phyloP scores from a whole-genome alignment of 2,797 vertebrate genomes.

The Chelon auratus region DNA sequence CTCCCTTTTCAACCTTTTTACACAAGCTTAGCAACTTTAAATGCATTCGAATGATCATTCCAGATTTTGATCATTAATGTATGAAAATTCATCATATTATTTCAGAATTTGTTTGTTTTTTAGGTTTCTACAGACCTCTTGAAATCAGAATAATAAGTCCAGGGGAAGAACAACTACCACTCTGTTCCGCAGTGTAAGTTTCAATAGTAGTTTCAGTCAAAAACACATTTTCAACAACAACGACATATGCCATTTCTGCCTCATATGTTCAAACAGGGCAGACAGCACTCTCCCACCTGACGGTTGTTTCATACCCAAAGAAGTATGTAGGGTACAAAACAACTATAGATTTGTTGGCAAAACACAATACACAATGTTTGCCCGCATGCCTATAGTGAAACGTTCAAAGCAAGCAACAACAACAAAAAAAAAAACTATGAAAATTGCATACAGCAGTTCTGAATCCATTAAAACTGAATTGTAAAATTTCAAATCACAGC shows the following conservation, averaged over 20 bases:
- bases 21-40: too few relatives aligned
- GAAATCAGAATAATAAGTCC: too few relatives aligned
- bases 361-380: neutral
- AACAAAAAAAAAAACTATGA: neutral
- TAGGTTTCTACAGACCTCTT: too few relatives aligned
- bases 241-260: neutral
- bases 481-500: neutral
- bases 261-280: neutral
- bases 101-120: too few relatives aligned
- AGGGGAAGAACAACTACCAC: neutral
- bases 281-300: neutral
- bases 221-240: neutral
- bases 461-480: neutral
- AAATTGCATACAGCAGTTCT: constrained; percentile 7
- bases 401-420: neutral
- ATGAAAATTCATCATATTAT: too few relatives aligned
- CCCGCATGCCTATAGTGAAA: neutral
- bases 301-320: constrained; percentile 1
- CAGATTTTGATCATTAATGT: too few relatives aligned
- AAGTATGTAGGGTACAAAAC: neutral
- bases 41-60: too few relatives aligned
- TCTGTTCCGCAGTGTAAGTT: neutral
- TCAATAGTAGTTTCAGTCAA: neutral
- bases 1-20: too few relatives aligned
- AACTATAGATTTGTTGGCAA: neutral